Percentiles rank a stretch among this genome's conserved stretches.
Evolutionary conservation across 2,113 vertebrate species (phyloP).

Genomic region (Perca schrenkii): DNA sequence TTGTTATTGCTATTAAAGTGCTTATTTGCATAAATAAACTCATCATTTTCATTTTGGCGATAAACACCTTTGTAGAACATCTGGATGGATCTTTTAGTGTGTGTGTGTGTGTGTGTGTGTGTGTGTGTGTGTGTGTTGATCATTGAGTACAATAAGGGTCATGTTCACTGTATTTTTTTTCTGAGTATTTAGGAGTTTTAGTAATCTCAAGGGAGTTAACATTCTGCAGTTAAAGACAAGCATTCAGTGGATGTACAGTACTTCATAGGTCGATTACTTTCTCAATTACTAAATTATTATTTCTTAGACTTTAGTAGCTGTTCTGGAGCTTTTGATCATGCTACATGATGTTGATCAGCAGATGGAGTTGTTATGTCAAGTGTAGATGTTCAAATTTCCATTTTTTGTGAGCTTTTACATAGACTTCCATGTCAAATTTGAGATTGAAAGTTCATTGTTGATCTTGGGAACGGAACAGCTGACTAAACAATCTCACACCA

Average conservation of each 20-base stretch:
- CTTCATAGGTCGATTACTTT: too few relatives aligned
- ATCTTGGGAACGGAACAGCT: background rate
- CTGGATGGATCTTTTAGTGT: background rate
- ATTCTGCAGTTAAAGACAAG: too few relatives aligned
- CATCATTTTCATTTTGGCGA: background rate
- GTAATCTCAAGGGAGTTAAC: too few relatives aligned
- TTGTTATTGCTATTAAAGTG: background rate
- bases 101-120: background rate
- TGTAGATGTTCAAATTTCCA: background rate
- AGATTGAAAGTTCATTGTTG: background rate
- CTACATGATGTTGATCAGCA: background rate
- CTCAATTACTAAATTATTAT: too few relatives aligned
- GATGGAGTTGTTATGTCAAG: background rate
- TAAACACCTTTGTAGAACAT: background rate
- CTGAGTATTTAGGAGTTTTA: too few relatives aligned
- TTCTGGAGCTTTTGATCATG: background rate
- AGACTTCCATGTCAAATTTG: background rate
- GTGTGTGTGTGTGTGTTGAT: too few relatives aligned
- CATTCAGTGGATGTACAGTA: too few relatives aligned
- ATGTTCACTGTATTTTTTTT: too few relatives aligned
- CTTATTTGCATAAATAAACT: background rate
- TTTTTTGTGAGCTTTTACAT: background rate
- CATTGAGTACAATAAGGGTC: too few relatives aligned
- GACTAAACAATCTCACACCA: background rate
- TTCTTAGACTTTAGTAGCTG: too few relatives aligned